Percentiles rank a stretch among this genome's conserved stretches.
Evolutionary conservation across 1,140 invertebrate genomes (phyloP).

Genomic region (Penaeus indicus): DNA sequence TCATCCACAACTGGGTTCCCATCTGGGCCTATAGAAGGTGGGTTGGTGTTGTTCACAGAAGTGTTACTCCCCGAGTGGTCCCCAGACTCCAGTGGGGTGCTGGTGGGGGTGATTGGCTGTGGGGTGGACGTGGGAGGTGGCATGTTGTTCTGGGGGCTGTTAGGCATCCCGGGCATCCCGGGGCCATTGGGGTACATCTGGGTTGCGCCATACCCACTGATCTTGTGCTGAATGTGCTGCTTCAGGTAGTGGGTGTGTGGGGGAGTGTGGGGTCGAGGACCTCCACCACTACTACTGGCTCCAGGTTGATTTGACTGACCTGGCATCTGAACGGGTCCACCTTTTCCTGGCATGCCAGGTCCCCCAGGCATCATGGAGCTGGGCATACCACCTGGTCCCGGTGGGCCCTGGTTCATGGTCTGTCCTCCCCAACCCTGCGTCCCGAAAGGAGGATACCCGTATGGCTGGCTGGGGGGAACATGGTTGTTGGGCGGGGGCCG

Average conservation of each 20-base stretch:
- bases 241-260: conserved; percentile 74
- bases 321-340: conserved; percentile 67
- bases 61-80: conserved; percentile 61
- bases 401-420: conserved; percentile 63
- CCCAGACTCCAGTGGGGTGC: conserved; percentile 58
- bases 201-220: conserved; percentile 61
- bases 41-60: conserved; percentile 62
- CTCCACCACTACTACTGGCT: conserved; percentile 65
- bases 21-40: conserved; percentile 82
- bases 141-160: conserved; percentile 73
- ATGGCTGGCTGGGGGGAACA: conserved; percentile 69
- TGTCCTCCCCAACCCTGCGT: conserved; percentile 63
- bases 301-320: conserved; percentile 66
- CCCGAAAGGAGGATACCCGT: conserved; percentile 64
- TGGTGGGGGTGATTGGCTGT: conserved; percentile 67
- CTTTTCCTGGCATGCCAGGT: conserved; percentile 65
- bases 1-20: conserved; percentile 85
- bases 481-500: conserved; percentile 74
- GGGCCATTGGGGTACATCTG: conserved; percentile 66
- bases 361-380: conserved; percentile 48
- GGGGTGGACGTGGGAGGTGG: conserved; percentile 72
- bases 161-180: conserved; percentile 57
- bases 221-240: conserved; percentile 74
- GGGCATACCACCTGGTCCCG: conserved; percentile 48
- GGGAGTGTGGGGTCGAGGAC: conserved; percentile 66